Evolutionary conservation across 2,888 invertebrate genomes (phyloP).

Genomic region (Hetaerina titia): DNA sequence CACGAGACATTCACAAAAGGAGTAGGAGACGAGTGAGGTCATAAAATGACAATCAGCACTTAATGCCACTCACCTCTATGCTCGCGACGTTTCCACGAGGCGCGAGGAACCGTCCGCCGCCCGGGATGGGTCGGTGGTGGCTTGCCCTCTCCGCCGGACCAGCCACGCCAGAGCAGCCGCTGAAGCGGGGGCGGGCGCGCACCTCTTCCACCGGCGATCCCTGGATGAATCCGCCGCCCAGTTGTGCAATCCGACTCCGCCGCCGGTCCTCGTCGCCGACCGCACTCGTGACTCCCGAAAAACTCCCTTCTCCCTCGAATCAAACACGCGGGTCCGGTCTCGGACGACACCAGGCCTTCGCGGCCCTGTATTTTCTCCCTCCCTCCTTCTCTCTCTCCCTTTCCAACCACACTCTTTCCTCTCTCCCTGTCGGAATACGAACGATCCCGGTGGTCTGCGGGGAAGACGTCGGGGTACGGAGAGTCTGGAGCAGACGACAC

Average conservation of each 20-base stretch:
- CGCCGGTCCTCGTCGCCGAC: neutral
- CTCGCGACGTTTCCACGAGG: neutral
- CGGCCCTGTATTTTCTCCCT: neutral
- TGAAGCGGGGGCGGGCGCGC: neutral
- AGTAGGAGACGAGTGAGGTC: too few relatives aligned
- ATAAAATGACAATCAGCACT: too few relatives aligned
- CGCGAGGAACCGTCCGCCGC: neutral
- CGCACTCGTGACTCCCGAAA: neutral
- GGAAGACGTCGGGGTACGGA: neutral
- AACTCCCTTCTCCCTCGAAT: neutral
- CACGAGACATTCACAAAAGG: too few relatives aligned
- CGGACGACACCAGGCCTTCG: neutral
- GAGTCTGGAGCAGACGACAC: neutral
- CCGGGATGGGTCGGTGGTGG: neutral
- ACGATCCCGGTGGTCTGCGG: neutral
- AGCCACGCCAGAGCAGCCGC: neutral
- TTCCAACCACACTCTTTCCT: neutral
- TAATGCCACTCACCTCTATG: constrained; percentile 29
- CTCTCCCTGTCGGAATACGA: neutral
- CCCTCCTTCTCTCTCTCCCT: neutral
- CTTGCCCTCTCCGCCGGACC: neutral
- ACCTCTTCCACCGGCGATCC: constrained; percentile 15
- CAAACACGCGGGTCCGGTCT: neutral
- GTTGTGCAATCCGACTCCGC: neutral
- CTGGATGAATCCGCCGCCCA: constrained; percentile 22